Percentiles rank a stretch among this genome's conserved stretches.
Conservation (phyloP, 2,113 vertebrate species). For the Zosterops japonicus region DNA sequence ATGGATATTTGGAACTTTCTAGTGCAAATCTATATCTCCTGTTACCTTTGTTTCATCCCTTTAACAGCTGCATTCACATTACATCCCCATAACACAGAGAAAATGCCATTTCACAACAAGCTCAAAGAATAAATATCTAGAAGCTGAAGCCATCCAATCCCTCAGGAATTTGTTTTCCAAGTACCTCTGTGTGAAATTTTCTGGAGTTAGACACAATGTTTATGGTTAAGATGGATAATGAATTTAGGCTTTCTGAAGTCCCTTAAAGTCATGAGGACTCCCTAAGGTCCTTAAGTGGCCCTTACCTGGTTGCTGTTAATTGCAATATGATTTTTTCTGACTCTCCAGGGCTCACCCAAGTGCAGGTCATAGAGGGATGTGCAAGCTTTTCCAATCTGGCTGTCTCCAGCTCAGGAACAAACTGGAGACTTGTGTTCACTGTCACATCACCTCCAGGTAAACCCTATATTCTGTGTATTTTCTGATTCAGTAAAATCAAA, state of each 20-base stretch:
- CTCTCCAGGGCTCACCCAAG: slow-evolving; percentile 63
- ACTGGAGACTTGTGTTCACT: slow-evolving; percentile 73
- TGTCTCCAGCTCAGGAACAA: slow-evolving; percentile 67
- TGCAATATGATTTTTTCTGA: not conserved
- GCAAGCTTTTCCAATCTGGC: slow-evolving; percentile 72
- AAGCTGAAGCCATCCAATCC: not conserved
- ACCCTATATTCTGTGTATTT: not conserved
- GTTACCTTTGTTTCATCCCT: not conserved
- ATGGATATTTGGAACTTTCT: not conserved
- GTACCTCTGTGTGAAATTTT: not conserved
- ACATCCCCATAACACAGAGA: rapidly evolving
- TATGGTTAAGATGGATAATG: not conserved
- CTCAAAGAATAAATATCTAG: not conserved
- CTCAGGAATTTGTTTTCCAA: not conserved
- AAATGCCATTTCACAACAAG: not conserved
- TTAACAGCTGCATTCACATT: not conserved
- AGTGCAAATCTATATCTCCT: rapidly evolving
- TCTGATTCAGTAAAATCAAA: not conserved
- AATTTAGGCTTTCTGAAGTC: not conserved
- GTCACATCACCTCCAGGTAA: slow-evolving; percentile 78
- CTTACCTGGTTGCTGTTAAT: not conserved
- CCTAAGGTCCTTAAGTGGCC: not conserved
- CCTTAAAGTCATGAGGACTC: not conserved
- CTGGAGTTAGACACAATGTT: not conserved
- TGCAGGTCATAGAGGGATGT: slow-evolving; percentile 66